phyloP scores from a whole-genome alignment of 2,888 invertebrate species.

The Brachyptera putata region DNA sequence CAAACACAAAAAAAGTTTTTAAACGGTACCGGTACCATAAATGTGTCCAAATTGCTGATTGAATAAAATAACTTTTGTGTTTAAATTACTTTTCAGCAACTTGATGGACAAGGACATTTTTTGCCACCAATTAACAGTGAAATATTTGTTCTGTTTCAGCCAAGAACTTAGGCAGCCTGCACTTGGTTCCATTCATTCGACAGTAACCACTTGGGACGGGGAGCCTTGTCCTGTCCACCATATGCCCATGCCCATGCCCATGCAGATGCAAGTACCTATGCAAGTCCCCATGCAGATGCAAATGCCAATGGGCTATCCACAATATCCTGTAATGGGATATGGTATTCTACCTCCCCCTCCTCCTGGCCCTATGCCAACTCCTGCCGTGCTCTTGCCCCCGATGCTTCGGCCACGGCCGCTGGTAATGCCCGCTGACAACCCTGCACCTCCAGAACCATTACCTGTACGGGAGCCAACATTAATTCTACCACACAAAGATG shows the following conservation, averaged over 20 bases:
- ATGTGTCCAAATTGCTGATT: too few species aligned
- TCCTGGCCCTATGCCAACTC: slow-evolving; percentile 25
- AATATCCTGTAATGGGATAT: too few species aligned
- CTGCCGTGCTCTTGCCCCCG: slow-evolving; percentile 32
- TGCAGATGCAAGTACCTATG: too few species aligned
- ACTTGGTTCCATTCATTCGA: slow-evolving; percentile 32
- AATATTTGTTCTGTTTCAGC: background rate
- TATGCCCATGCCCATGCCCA: slow-evolving; percentile 6
- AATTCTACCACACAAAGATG: slow-evolving; percentile 31
- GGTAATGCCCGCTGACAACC: slow-evolving; percentile 29
- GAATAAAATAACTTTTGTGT: background rate
- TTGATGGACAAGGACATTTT: background rate
- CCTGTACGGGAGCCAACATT: slow-evolving; percentile 32
- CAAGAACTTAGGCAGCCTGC: slow-evolving; percentile 13
- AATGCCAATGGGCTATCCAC: slow-evolving; percentile 2
- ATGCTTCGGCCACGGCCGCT: slow-evolving; percentile 34
- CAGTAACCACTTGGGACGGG: slow-evolving; percentile 33
- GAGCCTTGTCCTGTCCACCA: slow-evolving; percentile 35
- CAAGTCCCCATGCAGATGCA: background rate
- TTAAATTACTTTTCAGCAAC: background rate
- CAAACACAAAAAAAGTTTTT: background rate
- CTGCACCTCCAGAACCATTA: slow-evolving; percentile 33
- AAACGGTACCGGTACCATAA: too few species aligned
- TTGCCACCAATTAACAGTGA: background rate
- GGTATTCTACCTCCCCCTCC: slow-evolving; percentile 22